These are phyloP conservation scores for Macaca mulatta DNA, from an alignment of 2,113 vertebrate species.

Conservation along the genomic window DNA sequence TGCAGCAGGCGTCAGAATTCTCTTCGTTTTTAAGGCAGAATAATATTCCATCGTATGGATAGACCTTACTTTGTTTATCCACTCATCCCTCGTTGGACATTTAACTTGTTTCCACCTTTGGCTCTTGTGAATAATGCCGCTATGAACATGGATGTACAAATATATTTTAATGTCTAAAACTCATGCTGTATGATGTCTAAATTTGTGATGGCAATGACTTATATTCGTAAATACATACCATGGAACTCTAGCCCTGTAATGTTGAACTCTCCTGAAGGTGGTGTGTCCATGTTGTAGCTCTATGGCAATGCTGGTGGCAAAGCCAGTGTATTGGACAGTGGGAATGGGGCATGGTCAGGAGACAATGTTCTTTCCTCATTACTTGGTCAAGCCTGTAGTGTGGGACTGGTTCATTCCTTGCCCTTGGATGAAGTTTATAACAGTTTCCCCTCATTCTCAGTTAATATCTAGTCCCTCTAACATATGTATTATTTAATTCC, in stretches of 20 bases:
- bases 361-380: no score
- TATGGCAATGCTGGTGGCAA: neutral
- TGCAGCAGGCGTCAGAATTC: neutral
- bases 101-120: neutral
- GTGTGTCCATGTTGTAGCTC: accelerated
- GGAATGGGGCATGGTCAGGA: no score
- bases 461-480: neutral
- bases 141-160: neutral
- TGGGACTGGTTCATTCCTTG: neutral
- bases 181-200: neutral
- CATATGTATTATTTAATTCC: neutral
- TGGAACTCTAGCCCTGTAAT: neutral
- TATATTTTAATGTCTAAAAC: neutral
- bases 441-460: neutral
- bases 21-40: neutral
- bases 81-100: neutral
- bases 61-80: neutral
- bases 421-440: neutral
- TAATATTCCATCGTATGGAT: neutral
- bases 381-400: no score
- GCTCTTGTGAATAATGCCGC: neutral
- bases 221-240: accelerated
- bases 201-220: neutral
- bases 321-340: neutral
- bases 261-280: neutral